phyloP scores from a whole-genome alignment of 2,113 vertebrate species.

The Cervus canadensis region DNA sequence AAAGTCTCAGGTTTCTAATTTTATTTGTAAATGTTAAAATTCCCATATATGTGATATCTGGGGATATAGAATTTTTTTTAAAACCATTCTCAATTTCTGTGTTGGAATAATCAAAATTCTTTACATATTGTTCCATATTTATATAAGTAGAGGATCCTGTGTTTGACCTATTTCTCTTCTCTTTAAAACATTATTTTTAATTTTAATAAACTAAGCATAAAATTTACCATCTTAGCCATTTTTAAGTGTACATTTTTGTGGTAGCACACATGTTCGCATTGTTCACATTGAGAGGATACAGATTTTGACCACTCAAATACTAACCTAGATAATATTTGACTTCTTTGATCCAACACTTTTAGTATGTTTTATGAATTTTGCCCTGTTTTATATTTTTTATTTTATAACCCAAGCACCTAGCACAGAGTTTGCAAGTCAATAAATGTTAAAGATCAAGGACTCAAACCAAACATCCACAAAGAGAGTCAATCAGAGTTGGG shows the following conservation, averaged over 20 bases:
- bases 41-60: neutral
- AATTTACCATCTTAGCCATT: neutral
- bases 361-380: neutral
- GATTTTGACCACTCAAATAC: neutral
- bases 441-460: neutral
- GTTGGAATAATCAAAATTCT: neutral
- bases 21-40: neutral
- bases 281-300: neutral
- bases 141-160: neutral
- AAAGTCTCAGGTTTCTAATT: neutral
- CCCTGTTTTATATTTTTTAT: neutral
- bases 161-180: neutral
- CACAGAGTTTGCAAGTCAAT: neutral
- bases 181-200: neutral
- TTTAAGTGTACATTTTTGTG: neutral
- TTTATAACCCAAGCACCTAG: neutral
- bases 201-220: neutral
- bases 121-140: neutral
- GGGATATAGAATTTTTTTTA: neutral
- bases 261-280: neutral
- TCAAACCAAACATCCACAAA: neutral
- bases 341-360: neutral
- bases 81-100: neutral
- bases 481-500: neutral
- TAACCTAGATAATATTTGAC: neutral